Base-by-base conservation (phyloP, 1,140 invertebrate genomes). In the Anoplophora glabripennis region DNA sequence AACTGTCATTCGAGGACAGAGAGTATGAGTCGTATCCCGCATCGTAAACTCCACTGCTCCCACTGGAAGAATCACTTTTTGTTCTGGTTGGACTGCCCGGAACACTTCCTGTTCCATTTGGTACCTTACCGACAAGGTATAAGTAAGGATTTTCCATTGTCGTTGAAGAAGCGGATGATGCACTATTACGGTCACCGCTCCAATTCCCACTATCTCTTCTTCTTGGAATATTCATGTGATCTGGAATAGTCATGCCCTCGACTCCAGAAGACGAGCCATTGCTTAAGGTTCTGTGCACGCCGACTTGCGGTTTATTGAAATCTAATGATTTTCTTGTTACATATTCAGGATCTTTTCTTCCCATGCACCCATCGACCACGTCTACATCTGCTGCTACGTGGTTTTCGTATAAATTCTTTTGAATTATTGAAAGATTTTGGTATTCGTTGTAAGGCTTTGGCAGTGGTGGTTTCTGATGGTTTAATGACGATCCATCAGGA, bases 101-200 rank as follows among this genome's bases (percentile, higher is more conserved):
- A 33, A 87, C 78, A 56, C 81, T 81, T 63, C 72, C 81, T 74
- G 74, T 67, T 75, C 65, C 12, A 28, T 47, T 74, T 64, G 81
- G 84, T 75, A 81, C 82, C 68, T 90, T 88, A 18, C 89, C 89
- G 4, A 89, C 83, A 42, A 92, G 83, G 69, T 90, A 93, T 61
- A 91, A 78, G 65, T 93, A 93, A 0, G 91, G 90, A 77, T 93
- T 94, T 69, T 97, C 93, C 75, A 93, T 83, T 0, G 93, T 96
- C 0, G 92, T 93, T 1, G 92, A 95, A 0, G 92, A 94, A 36
- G 92, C 90, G 0, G 93, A 95, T 4, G 92, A 94, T 3, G 93
- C 93, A 71, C 92, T 94, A 73, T 95, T 96, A 7, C 94, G 78
- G 74, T 97, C 94, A 1, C 94, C 93, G 61, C 93, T 95, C 90